Evolutionary conservation across 2,113 vertebrate species (phyloP), one percentile per base, ranked within the genome.

Genomic region (Actenoides lindsayi): DNA sequence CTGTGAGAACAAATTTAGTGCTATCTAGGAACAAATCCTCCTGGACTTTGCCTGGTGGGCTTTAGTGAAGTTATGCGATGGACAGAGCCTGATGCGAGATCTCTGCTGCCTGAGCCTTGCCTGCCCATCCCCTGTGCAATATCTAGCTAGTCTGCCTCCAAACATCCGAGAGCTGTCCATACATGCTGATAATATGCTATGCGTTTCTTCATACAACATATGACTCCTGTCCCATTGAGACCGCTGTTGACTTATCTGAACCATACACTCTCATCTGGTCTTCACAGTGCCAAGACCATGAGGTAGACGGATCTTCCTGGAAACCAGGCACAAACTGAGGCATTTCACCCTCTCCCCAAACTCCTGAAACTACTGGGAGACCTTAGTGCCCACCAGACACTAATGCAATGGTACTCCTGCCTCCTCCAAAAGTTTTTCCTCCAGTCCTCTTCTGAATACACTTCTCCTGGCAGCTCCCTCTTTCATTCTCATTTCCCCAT

Each of bases 401-500:
- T 74, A 70, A 59, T 12, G 24, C 0, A 1, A 44, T 31, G 23
- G n/a, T 12, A 85, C 39, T 89, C 84, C 46, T 68, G 19, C 20
- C 39, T 87, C 51, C 69, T 80, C 79, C 48, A 76, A 17, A 73
- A 79, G 33, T 51, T 79, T 13, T 25, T 92, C 37, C 41, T 62
- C 27, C 27, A 39, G 17, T 11, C n/a, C 16, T 73, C 20, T 93
- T 50, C 59, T 46, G 33, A 88, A 88, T 10, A 28, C n/a, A 50
- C 5, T n/a, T 83, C 33, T 81, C n/a, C 64, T 53, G 33, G 67
- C 27, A 88, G 41, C 5, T 68, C 41, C 17, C 30, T 48, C 12
- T 73, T 94, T 94, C 44, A 57, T 80, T 69, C 35, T 81, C 11
- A 59, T 92, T 86, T 94, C 69, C 41, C 53, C 27, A 50, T 24